Evolutionary conservation across 2,113 vertebrate species (phyloP).

Genomic region (Galbula dea): DNA sequence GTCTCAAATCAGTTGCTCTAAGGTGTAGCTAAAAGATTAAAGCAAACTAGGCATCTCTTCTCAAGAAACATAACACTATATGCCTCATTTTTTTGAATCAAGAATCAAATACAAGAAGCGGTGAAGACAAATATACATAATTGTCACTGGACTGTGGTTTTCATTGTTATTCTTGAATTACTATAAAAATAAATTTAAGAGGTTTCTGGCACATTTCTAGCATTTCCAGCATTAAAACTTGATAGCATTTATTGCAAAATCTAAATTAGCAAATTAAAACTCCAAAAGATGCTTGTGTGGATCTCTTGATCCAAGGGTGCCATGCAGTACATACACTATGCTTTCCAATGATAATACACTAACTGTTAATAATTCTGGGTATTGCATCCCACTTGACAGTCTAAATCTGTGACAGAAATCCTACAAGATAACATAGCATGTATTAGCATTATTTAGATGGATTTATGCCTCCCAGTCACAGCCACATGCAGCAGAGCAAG

Average conservation of each 20-base stretch:
- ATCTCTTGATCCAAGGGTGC: not conserved
- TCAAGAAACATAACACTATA: not conserved
- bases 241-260: not conserved
- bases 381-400: not conserved
- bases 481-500: not conserved
- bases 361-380: not conserved
- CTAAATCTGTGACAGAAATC: not conserved
- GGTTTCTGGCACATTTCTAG: not conserved
- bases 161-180: not conserved
- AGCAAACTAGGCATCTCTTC: not conserved
- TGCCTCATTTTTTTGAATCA: not conserved
- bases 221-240: not conserved
- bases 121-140: not conserved
- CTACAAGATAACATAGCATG: not conserved
- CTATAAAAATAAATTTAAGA: not conserved
- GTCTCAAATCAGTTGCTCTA: not conserved
- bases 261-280: not conserved
- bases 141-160: not conserved
- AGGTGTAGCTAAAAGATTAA: not conserved
- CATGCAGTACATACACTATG: no score
- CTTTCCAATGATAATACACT: no score
- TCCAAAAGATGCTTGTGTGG: not conserved
- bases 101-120: not conserved
- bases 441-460: not conserved
- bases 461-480: not conserved